Conservation (phyloP, 2,797 vertebrate genomes). For the Chelonia mydas region DNA sequence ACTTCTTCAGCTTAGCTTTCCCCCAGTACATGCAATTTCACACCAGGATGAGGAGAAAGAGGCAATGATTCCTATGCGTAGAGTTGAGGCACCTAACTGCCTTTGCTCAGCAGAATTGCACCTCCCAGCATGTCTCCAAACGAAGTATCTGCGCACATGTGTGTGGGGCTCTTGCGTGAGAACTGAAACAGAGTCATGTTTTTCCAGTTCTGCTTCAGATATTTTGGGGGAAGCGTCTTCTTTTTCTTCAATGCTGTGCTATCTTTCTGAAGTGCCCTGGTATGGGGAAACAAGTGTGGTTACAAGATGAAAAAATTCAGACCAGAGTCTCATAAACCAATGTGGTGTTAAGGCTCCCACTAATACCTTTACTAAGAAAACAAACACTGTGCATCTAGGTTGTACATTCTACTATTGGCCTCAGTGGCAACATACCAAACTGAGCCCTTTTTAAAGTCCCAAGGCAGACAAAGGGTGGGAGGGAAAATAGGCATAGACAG, state of each 20-base stretch:
- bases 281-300: neutral
- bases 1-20: accelerated
- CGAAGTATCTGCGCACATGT: neutral
- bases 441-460: constrained; percentile 2
- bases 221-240: neutral
- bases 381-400: neutral
- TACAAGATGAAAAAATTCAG: neutral
- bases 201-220: neutral
- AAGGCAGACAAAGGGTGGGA: neutral
- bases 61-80: neutral
- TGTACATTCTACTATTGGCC: neutral
- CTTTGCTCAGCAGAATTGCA: neutral
- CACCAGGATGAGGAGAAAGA: accelerated
- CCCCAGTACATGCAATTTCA: neutral
- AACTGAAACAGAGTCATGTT: neutral
- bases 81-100: neutral
- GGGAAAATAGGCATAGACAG: neutral
- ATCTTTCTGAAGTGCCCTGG: neutral
- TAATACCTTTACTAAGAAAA: neutral
- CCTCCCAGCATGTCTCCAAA: neutral
- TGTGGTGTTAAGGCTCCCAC: neutral
- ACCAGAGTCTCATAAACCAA: neutral
- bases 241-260: neutral
- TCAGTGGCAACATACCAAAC: neutral
- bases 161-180: neutral